Base-by-base conservation (phyloP, 1,140 invertebrate species). In the Trypoxylus dichotomus region DNA sequence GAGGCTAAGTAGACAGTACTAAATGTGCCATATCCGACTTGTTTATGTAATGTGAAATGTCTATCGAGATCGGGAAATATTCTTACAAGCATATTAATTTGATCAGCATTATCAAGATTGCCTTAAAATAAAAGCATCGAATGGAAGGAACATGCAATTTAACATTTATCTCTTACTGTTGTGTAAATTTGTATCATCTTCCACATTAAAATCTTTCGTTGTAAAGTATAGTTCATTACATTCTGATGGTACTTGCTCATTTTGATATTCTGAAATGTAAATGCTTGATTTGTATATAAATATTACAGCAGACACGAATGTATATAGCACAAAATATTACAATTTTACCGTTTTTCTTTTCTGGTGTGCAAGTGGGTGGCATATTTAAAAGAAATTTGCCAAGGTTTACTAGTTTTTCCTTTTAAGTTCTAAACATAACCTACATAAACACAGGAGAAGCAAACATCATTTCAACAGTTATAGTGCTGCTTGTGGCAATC, bases 1-100 rank as follows among this genome's bases (percentile, higher is more conserved):
- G 91, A 91, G 3, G 92, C 94, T 78, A 95, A 83, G 80, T 92
- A 94, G 1, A 96, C 95, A 13, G 91, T 93, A 83, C 94, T 95
- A 78, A 96, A 96, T 0, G 94, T 94, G 3, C 94, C 95, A 87
- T 93, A 92, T 0, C 93, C 93, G 41, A 74, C 42, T 74, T 42
- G 32, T 41, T 42, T 42, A 21, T 74, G 72, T 19, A 74, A 25
- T 10, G 37, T 19, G 21, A 74, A 74, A 37, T 41, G 6, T 24
- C 24, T 1, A 74, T 21, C 21, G 1, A 41, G 15, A 41, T 42
- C 72, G 2, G n/a, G 32, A 41, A 74, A 24, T 25, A 42, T 42
- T n/a, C 10, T 11, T 41, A 15, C 37, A 41, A 42, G n/a, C 41
- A 6, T n/a, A 25, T 27, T 68, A 29, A 68, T 68, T 27, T 27